Evolutionary conservation across 2,888 invertebrate species (phyloP), one percentile per base, ranked within the genome.

Genomic region (Allolobophora icterica): DNA sequence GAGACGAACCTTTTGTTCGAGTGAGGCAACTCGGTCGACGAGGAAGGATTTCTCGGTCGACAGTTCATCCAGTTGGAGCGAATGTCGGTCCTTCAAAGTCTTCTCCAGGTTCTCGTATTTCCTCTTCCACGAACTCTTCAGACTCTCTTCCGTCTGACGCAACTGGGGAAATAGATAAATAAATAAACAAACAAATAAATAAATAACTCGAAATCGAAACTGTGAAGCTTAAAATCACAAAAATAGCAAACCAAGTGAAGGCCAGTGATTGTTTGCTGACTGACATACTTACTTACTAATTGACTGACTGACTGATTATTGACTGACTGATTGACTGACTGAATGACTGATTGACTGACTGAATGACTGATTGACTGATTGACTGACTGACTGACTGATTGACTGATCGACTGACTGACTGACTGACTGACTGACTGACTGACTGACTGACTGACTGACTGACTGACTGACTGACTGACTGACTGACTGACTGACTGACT

Each of bases 71-170:
- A 87, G 19, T 17, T 87, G n/a, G n/a, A 87, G 34, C 8, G 87
- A 34, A 38, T 87, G 87, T 35, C 87, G 87, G 21, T 87, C 87
- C 87, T 87, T 87, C 38, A 87, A 17, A 34, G 87, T 87, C 35
- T 35, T 87, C 21, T 87, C 87, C 35, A 87, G 87, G 34, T 87
- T 87, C 38, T 33, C 87, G 21, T 35, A 35, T 33, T 87, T 87
- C 35, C 87, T 34, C 87, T 87, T 87, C 87, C 87, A 87, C 33
- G 87, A 87, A 35, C 87, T 38, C 6, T 24, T 34, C 87, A 87
- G 87, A 34, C 24, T 38, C 38, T 87, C 87, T 17, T 87, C 87
- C 87, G 38, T 38, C 35, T 87, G 87, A 38, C 38, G 87, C 38
- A 87, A 34, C 87, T 87, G 87, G n/a, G 5, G 30, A 71, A n/a